Base-by-base conservation (phyloP, 2,113 vertebrate species). In the Canis aureus region DNA sequence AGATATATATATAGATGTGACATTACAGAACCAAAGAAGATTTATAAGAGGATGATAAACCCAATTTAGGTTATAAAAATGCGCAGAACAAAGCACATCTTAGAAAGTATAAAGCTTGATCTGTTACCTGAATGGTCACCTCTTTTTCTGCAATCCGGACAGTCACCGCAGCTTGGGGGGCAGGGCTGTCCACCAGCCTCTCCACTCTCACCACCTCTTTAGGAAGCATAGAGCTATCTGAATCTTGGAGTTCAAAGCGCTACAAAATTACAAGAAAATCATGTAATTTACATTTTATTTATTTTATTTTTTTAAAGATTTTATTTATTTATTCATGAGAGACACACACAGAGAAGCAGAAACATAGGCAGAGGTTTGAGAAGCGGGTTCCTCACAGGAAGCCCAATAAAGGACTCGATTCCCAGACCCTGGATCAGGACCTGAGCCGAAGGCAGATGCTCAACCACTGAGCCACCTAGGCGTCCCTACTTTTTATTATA, bases 211-310 rank as follows among this genome's bases (percentile, higher is more conserved):
- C 27, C 84, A 99, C 97, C 89, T 97, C 98, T 62, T 93, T 97
- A 43, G 99, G 98, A 91, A 98, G 78, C 9, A 97, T 35, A 81
- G 98, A 98, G 8, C 55, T 98, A 88, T 62, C 97, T 32, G 98
- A 98, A 95, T 99, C 99, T 51, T 99, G 84, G 90, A 99, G 99
- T 96, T 99, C 99, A 99, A 99, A 99, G 67, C 99, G 99, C 99
- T 99, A 89, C 27, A 97, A 97, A 98, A 98, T 97, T 73, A 90
- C 15, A 53, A 84, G 1, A 94, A 71, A 71, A 53, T 67, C 53
- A 90, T 66, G 10, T 27, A 51, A 67, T 55, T 93, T 93, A 76
- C 71, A 84, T 95, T 94, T 93, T 2, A 67, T 66, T 96, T 95
- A 57, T 57, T 57, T 38, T 38, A 38, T 38, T 38, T 57, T 19